Evolutionary conservation across 2,797 vertebrate species (phyloP).

Genomic region (Phalanger gymnotis): DNA sequence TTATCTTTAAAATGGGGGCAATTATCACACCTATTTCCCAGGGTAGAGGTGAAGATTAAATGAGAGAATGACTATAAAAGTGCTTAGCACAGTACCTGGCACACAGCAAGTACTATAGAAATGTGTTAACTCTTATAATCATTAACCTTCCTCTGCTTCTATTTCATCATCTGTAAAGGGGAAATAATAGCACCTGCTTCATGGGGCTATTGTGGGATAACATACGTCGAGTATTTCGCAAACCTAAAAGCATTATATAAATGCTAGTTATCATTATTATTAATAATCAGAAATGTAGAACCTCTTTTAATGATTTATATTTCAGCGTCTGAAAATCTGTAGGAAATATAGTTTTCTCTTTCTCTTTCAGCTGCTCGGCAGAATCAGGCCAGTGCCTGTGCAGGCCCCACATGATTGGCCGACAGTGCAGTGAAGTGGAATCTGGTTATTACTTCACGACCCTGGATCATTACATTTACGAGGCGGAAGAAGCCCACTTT

Average conservation of each 20-base stretch:
- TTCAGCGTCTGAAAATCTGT: neutral
- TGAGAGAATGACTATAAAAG: neutral
- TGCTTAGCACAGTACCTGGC: neutral
- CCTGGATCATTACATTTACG: constrained; percentile 97
- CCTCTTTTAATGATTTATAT: rapidly evolving
- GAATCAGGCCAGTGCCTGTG: constrained; percentile 94
- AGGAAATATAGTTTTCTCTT: neutral
- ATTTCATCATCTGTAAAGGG: neutral
- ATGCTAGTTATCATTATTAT: neutral
- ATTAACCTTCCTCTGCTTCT: neutral
- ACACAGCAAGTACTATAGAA: neutral
- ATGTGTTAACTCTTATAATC: neutral
- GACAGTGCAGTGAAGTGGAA: constrained; percentile 94
- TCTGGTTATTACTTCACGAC: constrained; percentile 96
- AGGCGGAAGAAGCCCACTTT: constrained; percentile 93
- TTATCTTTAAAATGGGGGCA: neutral
- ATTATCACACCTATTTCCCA: neutral
- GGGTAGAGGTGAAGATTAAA: neutral
- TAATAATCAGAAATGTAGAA: neutral
- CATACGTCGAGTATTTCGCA: neutral
- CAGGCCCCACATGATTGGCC: constrained; percentile 93
- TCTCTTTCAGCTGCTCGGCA: constrained; percentile 89
- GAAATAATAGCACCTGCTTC: neutral
- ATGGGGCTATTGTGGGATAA: neutral
- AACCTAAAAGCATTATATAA: neutral